These are phyloP conservation scores for Drosophila ohnishii DNA, from an alignment of 1,140 invertebrate genomes.

Conservation along the genomic window DNA sequence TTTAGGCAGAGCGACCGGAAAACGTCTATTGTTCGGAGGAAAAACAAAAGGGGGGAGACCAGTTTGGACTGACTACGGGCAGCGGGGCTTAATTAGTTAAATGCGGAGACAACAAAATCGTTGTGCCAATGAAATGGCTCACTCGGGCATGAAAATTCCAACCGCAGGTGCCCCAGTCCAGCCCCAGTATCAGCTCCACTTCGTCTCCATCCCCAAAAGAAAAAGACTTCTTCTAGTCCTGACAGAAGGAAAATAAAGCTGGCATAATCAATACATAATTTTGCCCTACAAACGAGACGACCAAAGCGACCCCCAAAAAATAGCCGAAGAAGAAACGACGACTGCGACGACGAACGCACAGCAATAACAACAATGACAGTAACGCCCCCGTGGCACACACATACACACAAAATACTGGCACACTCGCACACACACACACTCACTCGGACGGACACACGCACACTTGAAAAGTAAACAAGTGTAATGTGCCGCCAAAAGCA, in stretches of 20 bases:
- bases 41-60: conserved; percentile 7
- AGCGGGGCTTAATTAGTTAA: conserved; percentile 72
- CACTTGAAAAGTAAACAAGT: conserved; percentile 70
- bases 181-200: background rate
- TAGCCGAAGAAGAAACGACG: conserved; percentile 57
- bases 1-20: conserved; percentile 67
- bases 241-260: conserved; percentile 35
- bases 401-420: conserved; percentile 9
- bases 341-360: conserved; percentile 41
- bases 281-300: conserved; percentile 78
- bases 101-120: conserved; percentile 71
- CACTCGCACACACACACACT: conserved; percentile 6
- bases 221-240: no score
- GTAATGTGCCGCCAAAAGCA: conserved; percentile 76
- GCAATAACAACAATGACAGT: conserved; percentile 76
- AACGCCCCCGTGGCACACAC: conserved; percentile 57
- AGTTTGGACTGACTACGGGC: conserved; percentile 5
- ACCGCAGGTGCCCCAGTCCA: conserved; percentile 37
- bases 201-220: background rate
- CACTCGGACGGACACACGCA: conserved; percentile 15
- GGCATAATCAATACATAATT: conserved; percentile 81
- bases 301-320: conserved; percentile 72
- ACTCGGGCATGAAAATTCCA: conserved; percentile 58
- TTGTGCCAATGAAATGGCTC: conserved; percentile 75
- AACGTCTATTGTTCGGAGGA: conserved; percentile 52